These are phyloP conservation scores for Contarinia nasturtii DNA, from an alignment of 1,140 invertebrate species.

Conservation along the genomic window DNA sequence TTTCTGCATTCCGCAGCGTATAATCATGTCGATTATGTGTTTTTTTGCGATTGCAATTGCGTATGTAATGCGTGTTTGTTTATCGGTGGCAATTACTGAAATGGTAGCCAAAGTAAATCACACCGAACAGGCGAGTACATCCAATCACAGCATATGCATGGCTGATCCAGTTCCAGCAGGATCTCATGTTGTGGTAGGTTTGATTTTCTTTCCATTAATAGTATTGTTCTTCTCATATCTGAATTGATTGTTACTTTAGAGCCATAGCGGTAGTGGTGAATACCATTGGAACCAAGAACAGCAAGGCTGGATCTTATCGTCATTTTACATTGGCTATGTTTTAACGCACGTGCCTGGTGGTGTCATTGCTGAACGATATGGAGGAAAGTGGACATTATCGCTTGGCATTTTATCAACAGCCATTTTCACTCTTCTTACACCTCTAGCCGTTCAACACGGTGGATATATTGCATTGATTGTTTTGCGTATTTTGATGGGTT, in stretches of 20 bases:
- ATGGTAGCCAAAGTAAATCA: conserved; percentile 37
- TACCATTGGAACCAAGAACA: conserved; percentile 14
- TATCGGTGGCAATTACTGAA: conserved; percentile 79
- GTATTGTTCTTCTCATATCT: background rate
- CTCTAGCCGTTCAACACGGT: conserved; percentile 33
- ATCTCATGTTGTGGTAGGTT: conserved; percentile 20
- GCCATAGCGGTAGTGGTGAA: conserved; percentile 4
- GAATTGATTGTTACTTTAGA: conserved; percentile 1
- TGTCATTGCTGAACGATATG: conserved; percentile 48
- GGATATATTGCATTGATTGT: conserved; percentile 39
- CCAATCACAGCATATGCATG: conserved; percentile 3
- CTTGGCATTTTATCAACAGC: conserved; percentile 51
- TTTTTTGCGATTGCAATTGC: conserved; percentile 71
- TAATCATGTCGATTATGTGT: conserved; percentile 63
- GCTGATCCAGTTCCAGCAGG: conserved; percentile 13
- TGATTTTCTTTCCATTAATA: background rate
- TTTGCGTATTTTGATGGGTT: conserved; percentile 43
- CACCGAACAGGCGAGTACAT: conserved; percentile 3
- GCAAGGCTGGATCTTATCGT: conserved; percentile 33
- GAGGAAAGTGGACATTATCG: conserved; percentile 55
- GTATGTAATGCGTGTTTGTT: conserved; percentile 72
- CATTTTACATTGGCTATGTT: conserved; percentile 44
- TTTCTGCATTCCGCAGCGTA: conserved; percentile 46
- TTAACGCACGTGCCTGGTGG: conserved; percentile 36
- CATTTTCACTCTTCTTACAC: conserved; percentile 51